phyloP scores from a whole-genome alignment of 2,888 invertebrate genomes.

The Drosophila crucigera region DNA sequence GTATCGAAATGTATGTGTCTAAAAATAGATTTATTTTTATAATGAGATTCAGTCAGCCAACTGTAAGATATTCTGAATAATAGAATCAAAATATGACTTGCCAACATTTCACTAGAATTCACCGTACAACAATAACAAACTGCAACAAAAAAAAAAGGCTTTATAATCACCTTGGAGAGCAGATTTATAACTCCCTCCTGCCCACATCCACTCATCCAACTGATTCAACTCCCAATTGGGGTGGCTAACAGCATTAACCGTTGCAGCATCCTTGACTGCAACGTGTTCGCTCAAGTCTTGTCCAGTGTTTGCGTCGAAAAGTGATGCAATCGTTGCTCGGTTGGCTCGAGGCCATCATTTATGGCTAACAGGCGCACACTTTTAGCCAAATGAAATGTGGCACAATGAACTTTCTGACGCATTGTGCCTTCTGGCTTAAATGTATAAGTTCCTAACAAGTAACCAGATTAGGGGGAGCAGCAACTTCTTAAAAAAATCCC shows the following conservation, averaged over 20 bases:
- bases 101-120: conserved; percentile 27
- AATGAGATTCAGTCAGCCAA: conserved; percentile 34
- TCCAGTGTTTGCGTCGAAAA: conserved; percentile 37
- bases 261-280: conserved; percentile 32
- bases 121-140: conserved; percentile 17
- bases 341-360: conserved; percentile 71
- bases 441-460: conserved; percentile 31
- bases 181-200: background rate
- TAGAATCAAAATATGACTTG: conserved; percentile 65
- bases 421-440: conserved; percentile 31
- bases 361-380: conserved; percentile 50
- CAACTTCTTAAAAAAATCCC: conserved; percentile 16
- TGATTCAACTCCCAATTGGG: conserved; percentile 57
- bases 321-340: conserved; percentile 57
- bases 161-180: conserved; percentile 72
- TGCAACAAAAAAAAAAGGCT: conserved; percentile 59
- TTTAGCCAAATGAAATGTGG: conserved; percentile 75
- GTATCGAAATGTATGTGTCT: background rate
- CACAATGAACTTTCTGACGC: conserved; percentile 56
- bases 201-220: conserved; percentile 5
- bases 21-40: conserved; percentile 26
- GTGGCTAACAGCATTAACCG: conserved; percentile 64
- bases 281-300: conserved; percentile 1
- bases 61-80: conserved; percentile 48
- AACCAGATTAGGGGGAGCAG: conserved; percentile 17